A percentile compares a stretch with the other conserved stretches of the same genome.
Conservation (phyloP, 2,113 vertebrate species). For the Holacanthus passer region DNA sequence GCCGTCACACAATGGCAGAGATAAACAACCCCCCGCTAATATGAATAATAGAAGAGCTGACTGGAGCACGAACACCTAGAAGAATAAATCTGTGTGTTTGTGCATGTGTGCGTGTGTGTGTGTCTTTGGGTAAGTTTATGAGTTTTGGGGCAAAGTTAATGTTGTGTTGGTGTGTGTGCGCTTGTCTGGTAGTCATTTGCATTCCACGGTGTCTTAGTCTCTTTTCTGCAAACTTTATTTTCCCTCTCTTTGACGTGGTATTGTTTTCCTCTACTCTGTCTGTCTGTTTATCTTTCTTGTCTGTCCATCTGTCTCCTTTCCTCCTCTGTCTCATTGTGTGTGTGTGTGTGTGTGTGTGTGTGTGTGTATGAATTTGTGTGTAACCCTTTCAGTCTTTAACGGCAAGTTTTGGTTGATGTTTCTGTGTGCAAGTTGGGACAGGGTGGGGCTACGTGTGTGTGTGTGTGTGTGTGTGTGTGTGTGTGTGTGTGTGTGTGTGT, state of each 20-base stretch:
- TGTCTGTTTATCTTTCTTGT: constrained; percentile 21
- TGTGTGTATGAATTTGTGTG: not conserved
- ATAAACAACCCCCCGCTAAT: constrained; percentile 70
- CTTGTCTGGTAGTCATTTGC: constrained; percentile 26
- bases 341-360: not conserved
- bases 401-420: constrained; percentile 3
- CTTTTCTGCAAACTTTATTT: constrained; percentile 40
- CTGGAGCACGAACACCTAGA: constrained; percentile 44
- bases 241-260: not conserved
- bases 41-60: constrained; percentile 80
- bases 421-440: not conserved
- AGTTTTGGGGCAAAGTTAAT: constrained; percentile 17
- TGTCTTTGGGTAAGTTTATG: constrained; percentile 13
- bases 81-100: constrained; percentile 49
- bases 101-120: constrained; percentile 27
- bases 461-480: constrained; percentile 4
- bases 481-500: constrained; percentile 17
- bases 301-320: constrained; percentile 2
- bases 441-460: constrained; percentile 14
- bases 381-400: constrained; percentile 1
- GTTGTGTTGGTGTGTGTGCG: constrained; percentile 11
- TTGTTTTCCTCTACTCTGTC: constrained; percentile 25
- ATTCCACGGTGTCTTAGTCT: constrained; percentile 11
- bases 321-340: not conserved
- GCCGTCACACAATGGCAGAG: constrained; percentile 59